These are phyloP conservation scores for Prietella phreatophila DNA, from an alignment of 2,113 vertebrate genomes.

Conservation along the genomic window DNA sequence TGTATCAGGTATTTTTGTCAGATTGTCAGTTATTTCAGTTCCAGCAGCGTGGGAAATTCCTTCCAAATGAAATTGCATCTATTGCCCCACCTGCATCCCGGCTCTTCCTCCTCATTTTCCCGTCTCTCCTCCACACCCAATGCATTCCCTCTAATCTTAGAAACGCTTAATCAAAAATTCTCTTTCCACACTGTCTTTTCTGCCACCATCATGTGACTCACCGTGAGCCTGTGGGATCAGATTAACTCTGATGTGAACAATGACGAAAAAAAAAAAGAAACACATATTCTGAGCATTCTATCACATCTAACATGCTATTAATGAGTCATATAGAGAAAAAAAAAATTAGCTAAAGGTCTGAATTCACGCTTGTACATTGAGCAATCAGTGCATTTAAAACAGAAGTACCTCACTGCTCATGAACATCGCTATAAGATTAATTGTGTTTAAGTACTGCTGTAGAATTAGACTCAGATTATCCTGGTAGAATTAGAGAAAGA, in stretches of 20 bases:
- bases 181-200: slow-evolving; percentile 24
- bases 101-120: no score
- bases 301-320: slow-evolving; percentile 21
- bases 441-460: background rate
- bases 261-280: slow-evolving; percentile 42
- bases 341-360: slow-evolving; percentile 45
- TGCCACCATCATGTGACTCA: slow-evolving; percentile 58
- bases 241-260: background rate
- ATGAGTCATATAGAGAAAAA: slow-evolving; percentile 38
- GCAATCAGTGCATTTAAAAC: background rate
- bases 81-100: background rate
- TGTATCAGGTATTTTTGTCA: slow-evolving; percentile 23
- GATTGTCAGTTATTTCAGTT: slow-evolving; percentile 18
- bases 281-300: no score
- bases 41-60: background rate
- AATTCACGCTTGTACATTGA: background rate
- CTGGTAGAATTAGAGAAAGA: slow-evolving; percentile 31
- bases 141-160: background rate
- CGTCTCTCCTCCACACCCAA: no score
- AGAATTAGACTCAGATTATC: slow-evolving; percentile 11
- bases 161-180: slow-evolving; percentile 7
- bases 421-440: slow-evolving; percentile 2
- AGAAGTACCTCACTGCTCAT: background rate
- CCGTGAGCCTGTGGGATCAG: slow-evolving; percentile 37
- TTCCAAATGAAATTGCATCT: slow-evolving; percentile 12